Evolutionary conservation across 2,797 vertebrate species (phyloP), one percentile per base, ranked within the genome.

Genomic region (Phoeniculus purpureus): DNA sequence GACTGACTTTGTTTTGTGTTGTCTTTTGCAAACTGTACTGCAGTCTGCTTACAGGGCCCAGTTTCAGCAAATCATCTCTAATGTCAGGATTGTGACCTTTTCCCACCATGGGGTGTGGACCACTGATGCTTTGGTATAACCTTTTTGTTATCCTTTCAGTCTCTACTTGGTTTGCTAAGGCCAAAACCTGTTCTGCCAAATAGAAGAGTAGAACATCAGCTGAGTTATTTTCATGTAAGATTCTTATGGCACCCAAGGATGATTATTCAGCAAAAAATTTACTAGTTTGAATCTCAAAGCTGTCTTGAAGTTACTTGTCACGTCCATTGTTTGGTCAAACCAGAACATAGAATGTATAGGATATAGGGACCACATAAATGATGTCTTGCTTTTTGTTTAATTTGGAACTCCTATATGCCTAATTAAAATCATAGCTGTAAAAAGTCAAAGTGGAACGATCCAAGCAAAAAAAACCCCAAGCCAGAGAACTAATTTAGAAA

Each of bases 401-500:
- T 19, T 58, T 92, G 70, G 32, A 68, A 47, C 37, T 65, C 16
- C 25, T 56, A 7, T 54, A 52, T 45, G 13, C 16, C 45, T 73
- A 26, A 76, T n/a, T 81, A 47, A 70, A 89, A 88, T 21, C 15
- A 31, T 25, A 83, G 16, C 51, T 78, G 45, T 67, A 65, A 83
- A 86, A 78, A 65, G 32, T 64, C 32, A 40, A 66, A 54, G n/a
- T 77, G 60, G 81, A 87, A 74, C 61, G 54, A 77, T 43, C 71
- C 54, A 77, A 52, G 45, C 45, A 87, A 89, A 65, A 65, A 22
- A 80, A 78, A 81, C 7, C n/a, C 26, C 5, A 55, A 85, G 26
- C 19, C 81, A 91, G 52, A 56, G 27, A 34, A 76, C 27, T 68
- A 48, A 73, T 31, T 91, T 76, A 72, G 52, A 76, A 85, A 45